Conservation (phyloP, 2,888 invertebrate genomes). For the Philereme transversata region DNA sequence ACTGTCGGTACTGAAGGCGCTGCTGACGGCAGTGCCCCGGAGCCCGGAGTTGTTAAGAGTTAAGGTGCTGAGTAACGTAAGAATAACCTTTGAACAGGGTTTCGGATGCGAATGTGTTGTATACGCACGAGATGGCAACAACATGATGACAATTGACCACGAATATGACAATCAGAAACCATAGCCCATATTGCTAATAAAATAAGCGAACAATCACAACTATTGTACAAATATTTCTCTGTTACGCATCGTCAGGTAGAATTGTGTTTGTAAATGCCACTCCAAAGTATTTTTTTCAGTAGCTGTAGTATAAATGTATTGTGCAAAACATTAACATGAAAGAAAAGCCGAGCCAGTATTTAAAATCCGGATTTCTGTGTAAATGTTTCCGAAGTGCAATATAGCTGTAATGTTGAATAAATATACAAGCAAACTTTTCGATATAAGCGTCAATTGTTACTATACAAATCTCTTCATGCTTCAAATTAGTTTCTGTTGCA, state of each 20-base stretch:
- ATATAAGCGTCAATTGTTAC: constrained; percentile 34
- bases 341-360: constrained; percentile 81
- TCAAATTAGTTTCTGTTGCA: constrained; percentile 50
- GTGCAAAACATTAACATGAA: constrained; percentile 60
- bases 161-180: constrained; percentile 44
- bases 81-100: constrained; percentile 56
- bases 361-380: constrained; percentile 79
- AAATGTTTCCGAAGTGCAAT: constrained; percentile 74
- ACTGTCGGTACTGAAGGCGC: constrained; percentile 53
- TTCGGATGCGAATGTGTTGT: constrained; percentile 50
- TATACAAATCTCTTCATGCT: constrained; percentile 30
- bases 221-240: constrained; percentile 46
- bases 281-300: constrained; percentile 58
- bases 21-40: constrained; percentile 42
- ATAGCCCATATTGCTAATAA: constrained; percentile 42
- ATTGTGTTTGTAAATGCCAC: constrained; percentile 43
- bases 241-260: constrained; percentile 41
- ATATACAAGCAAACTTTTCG: constrained; percentile 46
- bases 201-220: constrained; percentile 39
- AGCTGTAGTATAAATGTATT: constrained; percentile 50
- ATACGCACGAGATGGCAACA: constrained; percentile 42
- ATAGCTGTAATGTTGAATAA: constrained; percentile 70
- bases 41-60: constrained; percentile 61
- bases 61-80: constrained; percentile 74
- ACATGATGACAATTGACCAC: constrained; percentile 38